Percentiles rank a stretch among this genome's conserved stretches.
These are phyloP conservation scores for Bombyx mori DNA, from an alignment of 1,140 invertebrate species.

Conservation along the genomic window ASM3026992v2 NC_085122.1:10647001-10647500, in stretches of 20 bases:
- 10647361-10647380: not conserved
- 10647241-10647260: not conserved
- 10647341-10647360: constrained; percentile 1
- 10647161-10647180: constrained; percentile 9
- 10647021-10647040: not conserved
- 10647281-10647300: not conserved
- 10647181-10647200: not conserved
- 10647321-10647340: constrained; percentile 1
- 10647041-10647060: not conserved
- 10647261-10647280: constrained; percentile 2
- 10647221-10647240: not conserved
- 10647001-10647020: not conserved
- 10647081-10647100: constrained; percentile 56
- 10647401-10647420: no score
- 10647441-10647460: no score
- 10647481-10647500: no score
- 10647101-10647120: constrained; percentile 45
- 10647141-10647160: not conserved
- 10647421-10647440: no score
- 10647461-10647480: no score
- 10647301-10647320: constrained; percentile 1
- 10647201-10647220: not conserved
- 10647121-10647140: no score
- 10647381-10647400: no score
- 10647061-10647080: constrained; percentile 48